Evolutionary conservation across 2,888 invertebrate genomes (phyloP).

Genomic region (Dolichomitus sp.): DNA sequence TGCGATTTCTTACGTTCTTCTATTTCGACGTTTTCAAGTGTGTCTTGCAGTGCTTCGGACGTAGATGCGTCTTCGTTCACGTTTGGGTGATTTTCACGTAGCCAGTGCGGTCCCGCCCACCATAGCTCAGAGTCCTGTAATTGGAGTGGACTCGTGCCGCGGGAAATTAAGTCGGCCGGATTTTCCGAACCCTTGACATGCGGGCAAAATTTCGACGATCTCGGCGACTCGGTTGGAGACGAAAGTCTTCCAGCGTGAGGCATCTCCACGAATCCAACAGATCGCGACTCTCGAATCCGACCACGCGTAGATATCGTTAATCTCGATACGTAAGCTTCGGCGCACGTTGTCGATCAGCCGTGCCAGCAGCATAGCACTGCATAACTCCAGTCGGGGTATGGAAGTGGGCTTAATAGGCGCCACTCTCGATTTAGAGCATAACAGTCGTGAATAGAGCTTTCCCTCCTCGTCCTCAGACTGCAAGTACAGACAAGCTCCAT

Average conservation of each 20-base stretch:
- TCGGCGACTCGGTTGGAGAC: constrained; percentile 67
- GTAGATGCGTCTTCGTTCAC: constrained; percentile 31
- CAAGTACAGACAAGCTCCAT: constrained; percentile 56
- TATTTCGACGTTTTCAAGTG: background rate
- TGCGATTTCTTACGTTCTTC: background rate
- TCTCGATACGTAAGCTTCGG: background rate
- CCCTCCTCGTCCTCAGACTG: constrained; percentile 4
- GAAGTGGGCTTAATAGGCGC: constrained; percentile 60
- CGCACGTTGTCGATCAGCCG: constrained; percentile 32
- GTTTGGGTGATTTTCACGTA: background rate
- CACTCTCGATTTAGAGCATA: constrained; percentile 55
- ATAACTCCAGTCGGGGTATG: constrained; percentile 64
- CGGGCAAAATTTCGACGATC: constrained; percentile 59
- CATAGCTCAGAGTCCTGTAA: constrained; percentile 61
- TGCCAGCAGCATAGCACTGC: constrained; percentile 59
- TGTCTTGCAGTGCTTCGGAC: background rate
- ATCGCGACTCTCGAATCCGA: constrained; percentile 69
- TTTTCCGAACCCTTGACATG: constrained; percentile 68
- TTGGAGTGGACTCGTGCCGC: constrained; percentile 54
- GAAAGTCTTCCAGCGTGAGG: constrained; percentile 64
- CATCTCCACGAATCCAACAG: constrained; percentile 67
- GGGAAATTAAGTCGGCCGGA: constrained; percentile 70
- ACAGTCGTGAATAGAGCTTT: constrained; percentile 16
- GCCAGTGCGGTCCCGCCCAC: constrained; percentile 68
- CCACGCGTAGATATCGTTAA: constrained; percentile 52